Evolutionary conservation across 2,888 invertebrate genomes (phyloP), one percentile per base, ranked within the genome.

Genomic region (Rotaria magnacalcarata): DNA sequence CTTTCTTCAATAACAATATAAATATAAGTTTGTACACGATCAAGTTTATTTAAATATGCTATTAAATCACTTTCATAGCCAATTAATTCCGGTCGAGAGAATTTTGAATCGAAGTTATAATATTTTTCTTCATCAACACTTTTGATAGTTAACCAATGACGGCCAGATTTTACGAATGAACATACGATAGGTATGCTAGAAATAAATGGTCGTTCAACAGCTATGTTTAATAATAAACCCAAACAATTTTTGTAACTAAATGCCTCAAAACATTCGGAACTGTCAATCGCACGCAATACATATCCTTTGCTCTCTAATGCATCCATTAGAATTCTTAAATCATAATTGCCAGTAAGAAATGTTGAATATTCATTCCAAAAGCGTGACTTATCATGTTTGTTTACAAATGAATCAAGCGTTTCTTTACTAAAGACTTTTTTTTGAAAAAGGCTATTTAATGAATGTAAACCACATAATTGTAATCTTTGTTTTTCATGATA

Each of bases 381-480:
- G 8, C 24, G n/a, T 47, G 47, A 47, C 47, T 21, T 47, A 47
- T 80, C 80, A n/a, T 80, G 47, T n/a, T n/a, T 11, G 47, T 47
- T 24, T 43, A 80, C 80, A n/a, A 80, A 47, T 24, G 80, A 24
- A 80, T 80, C 80, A n/a, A 47, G 80, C 4, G 3, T 67, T 27
- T 67, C 19, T 34, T 67, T 67, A 34, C n/a, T 47, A 80, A 80
- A 80, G 2, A 47, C 16, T 41, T 47, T 21, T 14, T 24, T 47
- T 80, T 80, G 80, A 80, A 80, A 80, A 24, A 80, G 43, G n/a
- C 8, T 47, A 47, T 80, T 80, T 19, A 80, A 80, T 47, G 80
- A 80, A 47, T 80, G 80, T 47, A 80, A 47, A 47, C 47, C 80
- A 80, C 80, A 80, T 43, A 80, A n/a, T 80, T 80, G 80, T 11